Evolutionary conservation across 2,888 invertebrate species (phyloP).

Genomic region (Loripinus fragilis): DNA sequence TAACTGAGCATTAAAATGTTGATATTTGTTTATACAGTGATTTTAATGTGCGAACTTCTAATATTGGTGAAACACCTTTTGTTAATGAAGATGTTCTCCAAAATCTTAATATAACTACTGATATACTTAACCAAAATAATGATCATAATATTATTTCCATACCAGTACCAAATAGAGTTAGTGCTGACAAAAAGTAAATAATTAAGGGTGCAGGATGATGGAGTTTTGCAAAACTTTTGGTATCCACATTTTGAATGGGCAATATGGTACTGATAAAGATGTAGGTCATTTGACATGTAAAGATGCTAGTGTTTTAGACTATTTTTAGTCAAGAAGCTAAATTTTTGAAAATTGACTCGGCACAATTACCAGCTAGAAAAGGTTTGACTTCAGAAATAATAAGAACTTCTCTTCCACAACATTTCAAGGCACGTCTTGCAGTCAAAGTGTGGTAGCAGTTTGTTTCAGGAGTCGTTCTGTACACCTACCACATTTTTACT

Average conservation of each 20-base stretch:
- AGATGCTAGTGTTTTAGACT: conserved; percentile 2
- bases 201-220: neutral
- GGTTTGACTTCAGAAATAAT: too few relatives aligned
- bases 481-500: too few relatives aligned
- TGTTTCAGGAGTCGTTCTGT: too few relatives aligned
- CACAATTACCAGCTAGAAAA: too few relatives aligned
- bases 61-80: neutral
- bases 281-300: conserved; percentile 5
- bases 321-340: too few relatives aligned
- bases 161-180: neutral
- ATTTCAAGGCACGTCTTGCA: too few relatives aligned
- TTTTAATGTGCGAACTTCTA: neutral
- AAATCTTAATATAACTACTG: neutral
- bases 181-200: neutral
- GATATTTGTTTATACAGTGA: neutral
- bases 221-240: neutral
- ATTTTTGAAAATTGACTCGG: too few relatives aligned
- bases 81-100: neutral
- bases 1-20: neutral
- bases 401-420: too few relatives aligned
- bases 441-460: too few relatives aligned
- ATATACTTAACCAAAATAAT: neutral
- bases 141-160: neutral
- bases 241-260: neutral
- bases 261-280: neutral